phyloP scores from a whole-genome alignment of 2,888 invertebrate species.

The Andrena haemorrhoa region DNA sequence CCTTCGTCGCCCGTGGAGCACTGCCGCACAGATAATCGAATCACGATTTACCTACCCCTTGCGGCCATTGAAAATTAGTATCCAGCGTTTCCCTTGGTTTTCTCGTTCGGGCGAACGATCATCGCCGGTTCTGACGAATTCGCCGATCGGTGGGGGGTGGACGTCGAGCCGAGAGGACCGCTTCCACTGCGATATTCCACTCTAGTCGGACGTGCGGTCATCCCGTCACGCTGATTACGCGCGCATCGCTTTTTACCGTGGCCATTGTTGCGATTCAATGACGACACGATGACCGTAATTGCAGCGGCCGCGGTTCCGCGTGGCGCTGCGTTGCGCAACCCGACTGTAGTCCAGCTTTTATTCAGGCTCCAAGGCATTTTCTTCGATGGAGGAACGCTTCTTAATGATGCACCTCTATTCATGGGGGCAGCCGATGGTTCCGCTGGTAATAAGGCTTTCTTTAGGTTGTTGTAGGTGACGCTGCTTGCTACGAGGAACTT shows the following conservation, averaged over 20 bases:
- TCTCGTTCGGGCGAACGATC: not conserved
- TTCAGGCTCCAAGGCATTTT: not conserved
- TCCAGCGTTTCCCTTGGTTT: not conserved
- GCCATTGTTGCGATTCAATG: constrained; percentile 41
- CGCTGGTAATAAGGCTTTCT: not conserved
- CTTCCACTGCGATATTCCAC: constrained; percentile 3
- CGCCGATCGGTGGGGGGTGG: not conserved
- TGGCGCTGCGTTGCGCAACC: constrained; percentile 30
- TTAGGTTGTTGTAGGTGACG: not conserved
- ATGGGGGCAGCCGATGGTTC: not conserved
- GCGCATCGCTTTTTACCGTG: constrained; percentile 22
- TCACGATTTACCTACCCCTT: not conserved
- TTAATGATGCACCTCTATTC: not conserved
- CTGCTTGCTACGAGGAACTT: not conserved
- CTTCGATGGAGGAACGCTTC: not conserved
- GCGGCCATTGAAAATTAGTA: not conserved
- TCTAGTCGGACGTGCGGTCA: not conserved
- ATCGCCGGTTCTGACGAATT: not conserved
- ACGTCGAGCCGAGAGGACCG: not conserved
- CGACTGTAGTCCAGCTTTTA: constrained; percentile 1
- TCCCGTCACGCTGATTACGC: constrained; percentile 20
- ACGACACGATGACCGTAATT: constrained; percentile 44
- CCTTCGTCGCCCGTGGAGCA: not conserved
- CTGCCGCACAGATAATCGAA: constrained; percentile 6
- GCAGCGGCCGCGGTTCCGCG: constrained; percentile 27